Evolutionary conservation across 2,888 invertebrate genomes (phyloP).

Genomic region (Acleris sparsana): DNA sequence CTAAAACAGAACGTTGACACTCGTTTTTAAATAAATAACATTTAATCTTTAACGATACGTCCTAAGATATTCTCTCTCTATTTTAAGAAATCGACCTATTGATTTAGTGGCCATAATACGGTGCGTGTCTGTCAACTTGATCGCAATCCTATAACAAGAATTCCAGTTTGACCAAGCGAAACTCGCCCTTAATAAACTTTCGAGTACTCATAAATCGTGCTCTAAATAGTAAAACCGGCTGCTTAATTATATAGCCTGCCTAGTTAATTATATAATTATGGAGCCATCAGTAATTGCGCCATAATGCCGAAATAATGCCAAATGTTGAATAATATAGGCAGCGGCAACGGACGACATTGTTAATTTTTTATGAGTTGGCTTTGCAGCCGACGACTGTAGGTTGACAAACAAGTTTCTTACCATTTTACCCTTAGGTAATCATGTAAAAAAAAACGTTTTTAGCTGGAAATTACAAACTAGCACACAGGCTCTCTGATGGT

Average conservation of each 20-base stretch:
- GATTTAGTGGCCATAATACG: neutral
- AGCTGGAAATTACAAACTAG: too few species aligned
- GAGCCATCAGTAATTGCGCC: conserved; percentile 16
- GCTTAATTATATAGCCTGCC: too few species aligned
- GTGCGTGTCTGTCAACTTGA: neutral
- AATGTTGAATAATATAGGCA: neutral
- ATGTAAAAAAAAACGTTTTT: too few species aligned
- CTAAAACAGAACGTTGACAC: conserved; percentile 34
- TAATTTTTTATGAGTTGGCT: too few species aligned
- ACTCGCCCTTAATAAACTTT: conserved; percentile 4
- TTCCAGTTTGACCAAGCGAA: conserved; percentile 12
- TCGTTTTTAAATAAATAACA: conserved; percentile 21
- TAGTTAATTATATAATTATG: conserved; percentile 17
- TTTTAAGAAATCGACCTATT: neutral
- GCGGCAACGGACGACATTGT: too few species aligned
- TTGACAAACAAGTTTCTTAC: too few species aligned
- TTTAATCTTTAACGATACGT: conserved; percentile 18
- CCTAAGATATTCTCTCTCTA: neutral
- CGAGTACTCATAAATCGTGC: conserved; percentile 1
- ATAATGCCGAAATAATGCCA: conserved; percentile 6
- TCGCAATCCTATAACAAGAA: neutral
- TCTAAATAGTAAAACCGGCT: conserved; percentile 17
- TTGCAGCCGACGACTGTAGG: too few species aligned
- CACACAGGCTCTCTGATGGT: too few species aligned
- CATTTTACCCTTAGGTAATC: too few species aligned